Evolutionary conservation across 2,888 invertebrate species (phyloP), one percentile per base, ranked within the genome.

Genomic region (Stenolophus ochropezus): DNA sequence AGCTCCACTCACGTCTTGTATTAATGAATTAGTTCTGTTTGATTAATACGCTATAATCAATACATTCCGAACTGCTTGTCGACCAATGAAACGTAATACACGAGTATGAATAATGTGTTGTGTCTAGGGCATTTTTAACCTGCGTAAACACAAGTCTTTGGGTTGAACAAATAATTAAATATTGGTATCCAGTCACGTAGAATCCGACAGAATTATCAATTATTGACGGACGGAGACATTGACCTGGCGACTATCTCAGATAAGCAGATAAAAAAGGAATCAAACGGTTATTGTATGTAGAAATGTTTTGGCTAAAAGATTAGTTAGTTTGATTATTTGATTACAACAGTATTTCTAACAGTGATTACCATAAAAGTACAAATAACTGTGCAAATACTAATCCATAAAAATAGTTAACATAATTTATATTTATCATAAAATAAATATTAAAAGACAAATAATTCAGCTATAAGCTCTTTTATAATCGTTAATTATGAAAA

Each of bases 91-190:
- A 56, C 20, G 18, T 56, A 56, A 56, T 56, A 56, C 11, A 3
- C 56, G 16, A n/a, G n/a, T 56, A 56, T 56, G 56, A 56, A 56
- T 56, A 56, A 56, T 56, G n/a, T 61, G 61, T 61, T 61, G 11
- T 25, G 25, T 61, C 61, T 61, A 20, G 23, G n/a, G 21, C 23
- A 21, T 61, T 61, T 58, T 61, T 61, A 21, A 23, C 25, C 3
- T 61, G n/a, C 8, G 61, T 61, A 61, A 25, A 61, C 25, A 56
- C 56, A 56, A 20, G 20, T 20, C 56, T 25, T 51, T 51, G 51
- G 14, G 51, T 16, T 61, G 25, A 14, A 61, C 61, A 61, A 61
- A 61, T 61, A 61, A 61, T 61, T 61, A 61, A 61, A 61, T 61
- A 61, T 61, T 23, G 25, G 61, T 61, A 14, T 8, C 61, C 21